These are phyloP conservation scores for Tychaedon coryphoeus DNA, from an alignment of 2,113 vertebrate species.

Conservation along the genomic window DNA sequence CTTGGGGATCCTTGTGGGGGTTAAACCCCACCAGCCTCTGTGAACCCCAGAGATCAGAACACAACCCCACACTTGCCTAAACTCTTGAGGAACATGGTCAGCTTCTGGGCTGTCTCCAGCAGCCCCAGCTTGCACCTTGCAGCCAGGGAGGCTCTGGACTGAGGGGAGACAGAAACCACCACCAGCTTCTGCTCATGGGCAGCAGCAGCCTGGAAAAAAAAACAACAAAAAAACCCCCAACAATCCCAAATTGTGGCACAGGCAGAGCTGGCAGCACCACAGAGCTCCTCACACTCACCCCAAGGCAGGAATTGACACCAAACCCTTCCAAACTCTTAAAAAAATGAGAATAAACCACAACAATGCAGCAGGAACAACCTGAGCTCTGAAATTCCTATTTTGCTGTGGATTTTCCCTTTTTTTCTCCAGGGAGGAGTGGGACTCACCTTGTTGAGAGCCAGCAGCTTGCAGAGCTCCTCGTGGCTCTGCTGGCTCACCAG, in stretches of 20 bases:
- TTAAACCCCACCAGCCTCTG: too few relatives aligned
- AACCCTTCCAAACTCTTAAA: background rate
- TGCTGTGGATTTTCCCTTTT: too few relatives aligned
- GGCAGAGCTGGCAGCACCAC: background rate
- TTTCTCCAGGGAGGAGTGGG: background rate
- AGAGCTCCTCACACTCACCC: background rate
- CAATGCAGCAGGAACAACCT: rapidly evolving
- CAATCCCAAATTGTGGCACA: background rate
- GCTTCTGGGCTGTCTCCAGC: slow-evolving; percentile 80
- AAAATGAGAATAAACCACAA: rapidly evolving
- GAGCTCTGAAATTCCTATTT: too few relatives aligned
- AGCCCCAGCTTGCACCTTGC: slow-evolving; percentile 78
- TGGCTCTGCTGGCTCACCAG: slow-evolving; percentile 94
- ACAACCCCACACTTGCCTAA: slow-evolving; percentile 72
- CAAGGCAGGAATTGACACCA: rapidly evolving
- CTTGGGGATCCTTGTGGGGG: too few relatives aligned
- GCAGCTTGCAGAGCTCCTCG: slow-evolving; percentile 81
- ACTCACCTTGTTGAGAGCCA: slow-evolving; percentile 83
- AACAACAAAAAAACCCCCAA: too few relatives aligned
- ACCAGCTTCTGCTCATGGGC: slow-evolving; percentile 77
- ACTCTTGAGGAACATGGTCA: slow-evolving; percentile 86
- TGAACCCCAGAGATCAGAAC: background rate
- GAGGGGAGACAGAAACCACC: slow-evolving; percentile 90
- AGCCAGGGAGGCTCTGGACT: slow-evolving; percentile 91
- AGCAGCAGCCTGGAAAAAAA: background rate